Evolutionary conservation across 2,113 vertebrate genomes (phyloP).

Genomic region (Sapajus apella): DNA sequence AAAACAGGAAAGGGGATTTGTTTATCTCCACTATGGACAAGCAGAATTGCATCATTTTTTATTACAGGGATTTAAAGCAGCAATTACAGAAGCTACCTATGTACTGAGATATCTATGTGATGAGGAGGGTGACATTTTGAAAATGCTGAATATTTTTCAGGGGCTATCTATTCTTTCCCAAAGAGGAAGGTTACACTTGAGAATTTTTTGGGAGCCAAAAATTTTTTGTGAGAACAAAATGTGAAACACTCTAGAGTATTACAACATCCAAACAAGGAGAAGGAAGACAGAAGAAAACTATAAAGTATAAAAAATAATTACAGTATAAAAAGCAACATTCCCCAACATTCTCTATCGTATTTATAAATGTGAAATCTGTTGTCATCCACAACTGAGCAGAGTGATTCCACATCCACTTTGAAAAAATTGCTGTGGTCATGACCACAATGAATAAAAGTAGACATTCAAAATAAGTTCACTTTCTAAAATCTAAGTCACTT

Average conservation of each 20-base stretch:
- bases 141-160: neutral
- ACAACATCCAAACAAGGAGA: conserved; percentile 64
- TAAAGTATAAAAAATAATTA: conserved; percentile 61
- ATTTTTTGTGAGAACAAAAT: conserved; percentile 32
- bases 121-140: neutral
- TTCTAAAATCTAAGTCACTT: conserved; percentile 9
- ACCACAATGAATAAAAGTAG: conserved; percentile 42
- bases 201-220: conserved; percentile 34
- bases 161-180: conserved; percentile 1
- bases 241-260: conserved; percentile 52
- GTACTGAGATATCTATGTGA: neutral
- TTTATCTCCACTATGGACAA: conserved; percentile 63
- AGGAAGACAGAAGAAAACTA: conserved; percentile 61
- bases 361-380: conserved; percentile 49
- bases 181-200: conserved; percentile 11
- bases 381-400: conserved; percentile 29
- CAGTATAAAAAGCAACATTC: conserved; percentile 41
- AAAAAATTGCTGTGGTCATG: conserved; percentile 54
- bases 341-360: conserved; percentile 35
- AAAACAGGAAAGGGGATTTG: conserved; percentile 43
- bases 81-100: neutral
- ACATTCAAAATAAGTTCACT: conserved; percentile 19
- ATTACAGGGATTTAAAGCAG: conserved; percentile 7
- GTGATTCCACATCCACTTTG: conserved; percentile 31
- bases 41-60: conserved; percentile 40